A percentile compares a stretch with the other conserved stretches of the same genome.
These are phyloP conservation scores for Drosophila orosa DNA, from an alignment of 1,140 invertebrate genomes.

Conservation along the genomic window DNA sequence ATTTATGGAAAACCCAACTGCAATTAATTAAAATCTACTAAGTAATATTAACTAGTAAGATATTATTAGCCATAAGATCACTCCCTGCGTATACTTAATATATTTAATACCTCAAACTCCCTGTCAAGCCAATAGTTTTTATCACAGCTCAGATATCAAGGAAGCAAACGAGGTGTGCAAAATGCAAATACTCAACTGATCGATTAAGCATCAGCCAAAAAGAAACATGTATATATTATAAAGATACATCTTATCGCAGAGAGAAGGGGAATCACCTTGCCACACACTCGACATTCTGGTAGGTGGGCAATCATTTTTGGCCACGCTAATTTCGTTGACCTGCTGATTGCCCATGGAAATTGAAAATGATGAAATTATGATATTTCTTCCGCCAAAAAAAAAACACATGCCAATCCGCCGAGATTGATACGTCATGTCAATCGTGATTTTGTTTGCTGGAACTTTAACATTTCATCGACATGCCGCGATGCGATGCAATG, in stretches of 20 bases:
- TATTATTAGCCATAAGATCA: not conserved
- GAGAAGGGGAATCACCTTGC: constrained; percentile 31
- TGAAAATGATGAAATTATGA: constrained; percentile 82
- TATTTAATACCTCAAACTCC: not conserved
- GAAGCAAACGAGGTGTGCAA: constrained; percentile 65
- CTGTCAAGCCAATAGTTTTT: not conserved
- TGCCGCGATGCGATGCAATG: constrained; percentile 55
- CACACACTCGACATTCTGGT: constrained; percentile 34
- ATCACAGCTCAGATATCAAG: constrained; percentile 8
- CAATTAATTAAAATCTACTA: not conserved
- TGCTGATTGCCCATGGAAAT: constrained; percentile 82
- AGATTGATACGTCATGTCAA: constrained; percentile 76
- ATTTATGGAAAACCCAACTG: not conserved
- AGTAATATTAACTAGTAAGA: not conserved
- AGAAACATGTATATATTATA: constrained; percentile 16
- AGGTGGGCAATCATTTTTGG: constrained; percentile 75
- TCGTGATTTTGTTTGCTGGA: constrained; percentile 82
- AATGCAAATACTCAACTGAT: constrained; percentile 60
- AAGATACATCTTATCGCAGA: constrained; percentile 11
- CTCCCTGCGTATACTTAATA: not conserved
- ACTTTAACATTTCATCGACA: constrained; percentile 82
- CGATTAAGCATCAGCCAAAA: constrained; percentile 35
- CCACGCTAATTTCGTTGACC: constrained; percentile 81
- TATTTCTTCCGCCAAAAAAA: constrained; percentile 69
- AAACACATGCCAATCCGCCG: constrained; percentile 63